A percentile compares a stretch with the other conserved stretches of the same genome.
Conservation (phyloP, 2,797 vertebrate genomes). For the Erpetoichthys calabaricus region DNA sequence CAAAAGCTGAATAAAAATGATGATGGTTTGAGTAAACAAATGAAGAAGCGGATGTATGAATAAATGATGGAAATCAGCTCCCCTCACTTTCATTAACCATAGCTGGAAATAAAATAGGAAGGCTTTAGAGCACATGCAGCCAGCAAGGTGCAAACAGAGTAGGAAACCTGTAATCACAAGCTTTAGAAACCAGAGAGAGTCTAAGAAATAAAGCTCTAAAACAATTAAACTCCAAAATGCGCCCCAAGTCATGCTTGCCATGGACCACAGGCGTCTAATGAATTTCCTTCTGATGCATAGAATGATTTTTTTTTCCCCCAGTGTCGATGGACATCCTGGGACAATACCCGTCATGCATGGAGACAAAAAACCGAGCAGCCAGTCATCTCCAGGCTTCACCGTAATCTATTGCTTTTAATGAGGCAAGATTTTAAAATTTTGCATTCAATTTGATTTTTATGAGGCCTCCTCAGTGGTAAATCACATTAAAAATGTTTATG, state of each 20-base stretch:
- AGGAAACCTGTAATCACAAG: too few relatives aligned
- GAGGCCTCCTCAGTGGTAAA: constrained; percentile 47
- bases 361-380: constrained; percentile 16
- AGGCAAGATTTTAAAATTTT: constrained; percentile 43
- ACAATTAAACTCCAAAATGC: constrained; percentile 9
- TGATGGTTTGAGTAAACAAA: too few relatives aligned
- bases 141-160: too few relatives aligned
- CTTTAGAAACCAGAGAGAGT: too few relatives aligned
- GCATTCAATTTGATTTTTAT: constrained; percentile 66
- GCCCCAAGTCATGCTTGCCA: constrained; percentile 5
- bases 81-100: too few relatives aligned
- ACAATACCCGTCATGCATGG: constrained; percentile 13
- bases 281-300: constrained; percentile 14
- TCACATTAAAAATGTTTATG: constrained; percentile 56
- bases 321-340: constrained; percentile 16
- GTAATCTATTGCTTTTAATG: constrained; percentile 35
- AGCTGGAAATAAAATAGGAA: too few relatives aligned
- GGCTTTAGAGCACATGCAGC: too few relatives aligned
- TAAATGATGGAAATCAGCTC: too few relatives aligned
- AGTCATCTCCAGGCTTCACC: constrained; percentile 16
- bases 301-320: constrained; percentile 13
- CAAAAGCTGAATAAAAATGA: too few relatives aligned
- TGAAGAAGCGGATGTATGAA: too few relatives aligned
- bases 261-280: constrained; percentile 11
- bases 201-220: constrained; percentile 7